Evolutionary conservation across 1,140 invertebrate genomes (phyloP), one percentile per base, ranked within the genome.

Genomic region (Muscidifurax raptorellus): DNA sequence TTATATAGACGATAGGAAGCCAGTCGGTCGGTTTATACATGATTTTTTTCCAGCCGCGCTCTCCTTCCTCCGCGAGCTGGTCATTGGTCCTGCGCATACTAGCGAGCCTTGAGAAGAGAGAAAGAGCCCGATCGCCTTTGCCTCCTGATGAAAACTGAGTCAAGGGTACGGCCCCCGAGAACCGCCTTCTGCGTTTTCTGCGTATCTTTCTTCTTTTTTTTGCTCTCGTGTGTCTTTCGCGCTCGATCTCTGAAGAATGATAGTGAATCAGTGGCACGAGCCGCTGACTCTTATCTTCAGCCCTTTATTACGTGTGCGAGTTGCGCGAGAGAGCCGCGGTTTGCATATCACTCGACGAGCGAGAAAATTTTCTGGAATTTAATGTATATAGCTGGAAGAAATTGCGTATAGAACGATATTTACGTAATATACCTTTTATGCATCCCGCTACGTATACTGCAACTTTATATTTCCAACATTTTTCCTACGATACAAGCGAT

Each of bases 1-100:
- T 85, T 85, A 81, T 85, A 85, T 81, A 85, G 72, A 85, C 69
- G 27, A n/a, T 12, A 84, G 82, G 82, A 84, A 84, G 82, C 82
- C 67, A 59, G 47, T 44, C 15, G 25, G 67, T 67, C 67, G 25
- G 67, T 30, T 2, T n/a, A 18, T 28, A 28, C 13, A 10, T 59
- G 47, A 32, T 76, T 82, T 82, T 82, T 82, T 82, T 27, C 32
- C 0, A 30, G 28, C 18, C 22, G 30, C 40, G 32, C 59, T 75
- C n/a, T 75, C 32, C 10, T 75, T 44, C 72, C 9, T 47, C 47
- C 47, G 30, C 30, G 25, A 52, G 28, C 69, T 75, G 81, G 81
- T 82, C 81, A 67, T 82, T 82, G 81, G 81, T 76, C 75, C 82
- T 83, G 40, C 71, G 32, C 15, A 13, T 64, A 74, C 40, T 30